Evolutionary conservation across 2,888 invertebrate genomes (phyloP).

Genomic region (Asteroscopus sphinx): DNA sequence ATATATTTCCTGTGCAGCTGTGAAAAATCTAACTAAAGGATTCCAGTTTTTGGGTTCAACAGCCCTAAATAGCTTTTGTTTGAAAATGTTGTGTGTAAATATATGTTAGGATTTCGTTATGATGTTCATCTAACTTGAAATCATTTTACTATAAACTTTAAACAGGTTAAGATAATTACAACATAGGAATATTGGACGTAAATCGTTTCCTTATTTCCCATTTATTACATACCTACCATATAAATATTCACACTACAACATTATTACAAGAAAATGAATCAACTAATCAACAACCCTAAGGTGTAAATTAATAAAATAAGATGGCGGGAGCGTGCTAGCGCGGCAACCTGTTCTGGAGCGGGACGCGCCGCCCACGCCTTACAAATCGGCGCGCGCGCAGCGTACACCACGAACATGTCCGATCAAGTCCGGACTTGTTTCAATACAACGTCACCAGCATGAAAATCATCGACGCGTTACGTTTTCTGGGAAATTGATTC

Average conservation of each 20-base stretch:
- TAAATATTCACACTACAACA: constrained; percentile 12
- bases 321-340: constrained; percentile 70
- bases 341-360: constrained; percentile 86
- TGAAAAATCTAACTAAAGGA: constrained; percentile 55
- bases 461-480: constrained; percentile 12
- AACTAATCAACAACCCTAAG: constrained; percentile 73
- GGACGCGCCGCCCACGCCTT: constrained; percentile 82
- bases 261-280: constrained; percentile 48
- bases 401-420: constrained; percentile 63
- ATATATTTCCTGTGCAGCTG: constrained; percentile 72
- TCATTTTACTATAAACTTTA: not conserved
- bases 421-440: constrained; percentile 82
- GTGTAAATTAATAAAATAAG: constrained; percentile 79
- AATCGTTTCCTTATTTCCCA: too few species aligned
- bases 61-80: constrained; percentile 38
- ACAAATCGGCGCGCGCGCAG: constrained; percentile 84
- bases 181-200: too few species aligned
- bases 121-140: constrained; percentile 7
- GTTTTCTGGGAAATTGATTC: constrained; percentile 31
- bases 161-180: constrained; percentile 12
- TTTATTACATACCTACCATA: not conserved
- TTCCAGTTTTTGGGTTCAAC: constrained; percentile 34
- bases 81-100: constrained; percentile 9
- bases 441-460: constrained; percentile 17
- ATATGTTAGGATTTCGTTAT: not conserved